These are phyloP conservation scores for Tupaia chinensis DNA, from an alignment of 2,113 vertebrate genomes.

Conservation along the genomic window DNA sequence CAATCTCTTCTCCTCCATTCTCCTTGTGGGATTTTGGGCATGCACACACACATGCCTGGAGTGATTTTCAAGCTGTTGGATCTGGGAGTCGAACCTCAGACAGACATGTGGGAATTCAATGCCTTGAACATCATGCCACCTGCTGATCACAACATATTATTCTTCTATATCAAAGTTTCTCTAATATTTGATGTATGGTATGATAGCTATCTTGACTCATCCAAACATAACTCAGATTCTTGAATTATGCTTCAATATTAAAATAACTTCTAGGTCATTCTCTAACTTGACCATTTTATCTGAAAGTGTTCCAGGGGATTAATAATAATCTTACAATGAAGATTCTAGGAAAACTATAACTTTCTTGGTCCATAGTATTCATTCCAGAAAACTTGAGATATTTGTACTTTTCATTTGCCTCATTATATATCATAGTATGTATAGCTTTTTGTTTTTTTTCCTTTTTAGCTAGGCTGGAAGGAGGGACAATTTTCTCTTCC, in stretches of 20 bases:
- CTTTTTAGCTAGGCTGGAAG: not conserved
- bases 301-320: not conserved
- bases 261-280: constrained; percentile 29
- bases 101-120: too few relatives aligned
- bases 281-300: not conserved
- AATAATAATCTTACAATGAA: constrained; percentile 18
- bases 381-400: not conserved
- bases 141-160: too few relatives aligned
- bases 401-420: not conserved
- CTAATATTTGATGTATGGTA: constrained; percentile 11
- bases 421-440: not conserved
- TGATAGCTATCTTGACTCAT: not conserved
- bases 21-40: too few relatives aligned
- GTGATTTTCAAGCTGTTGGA: too few relatives aligned
- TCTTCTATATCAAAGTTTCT: not conserved
- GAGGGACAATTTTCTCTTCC: not conserved
- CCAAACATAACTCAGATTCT: not conserved
- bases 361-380: not conserved
- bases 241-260: not conserved
- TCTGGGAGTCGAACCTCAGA: too few relatives aligned
- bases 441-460: not conserved
- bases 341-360: not conserved
- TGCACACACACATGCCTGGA: too few relatives aligned
- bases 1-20: too few relatives aligned
- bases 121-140: too few relatives aligned